Conservation (phyloP, 2,113 vertebrate genomes). For the Bombycilla garrulus region DNA sequence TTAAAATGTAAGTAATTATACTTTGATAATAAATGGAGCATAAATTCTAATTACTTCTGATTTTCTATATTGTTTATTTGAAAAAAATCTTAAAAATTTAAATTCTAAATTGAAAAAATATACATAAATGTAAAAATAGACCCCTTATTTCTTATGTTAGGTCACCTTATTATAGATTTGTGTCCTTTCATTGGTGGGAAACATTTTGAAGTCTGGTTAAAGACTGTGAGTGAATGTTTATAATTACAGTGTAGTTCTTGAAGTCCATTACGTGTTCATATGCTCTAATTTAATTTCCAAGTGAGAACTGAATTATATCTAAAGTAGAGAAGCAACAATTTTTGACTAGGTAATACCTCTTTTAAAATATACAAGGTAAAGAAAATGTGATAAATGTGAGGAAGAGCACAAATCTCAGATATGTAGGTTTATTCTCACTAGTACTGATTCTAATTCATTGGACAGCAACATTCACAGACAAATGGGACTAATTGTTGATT, state of each 20-base stretch:
- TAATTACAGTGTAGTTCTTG: slow-evolving; percentile 42
- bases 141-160: background rate
- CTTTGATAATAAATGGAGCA: background rate
- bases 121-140: background rate
- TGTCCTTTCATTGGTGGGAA: background rate
- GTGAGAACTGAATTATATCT: background rate
- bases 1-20: background rate
- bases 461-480: background rate
- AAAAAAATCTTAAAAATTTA: background rate
- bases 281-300: slow-evolving; percentile 37
- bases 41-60: background rate
- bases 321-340: slow-evolving; percentile 44
- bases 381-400: background rate
- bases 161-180: background rate
- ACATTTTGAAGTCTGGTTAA: slow-evolving; percentile 48
- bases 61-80: background rate
- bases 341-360: background rate
- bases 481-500: background rate
- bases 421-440: background rate
- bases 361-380: background rate
- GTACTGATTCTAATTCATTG: background rate
- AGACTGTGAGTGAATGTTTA: slow-evolving; percentile 52
- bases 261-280: background rate
- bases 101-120: background rate
- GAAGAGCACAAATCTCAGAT: background rate